Evolutionary conservation across 2,888 invertebrate genomes (phyloP), one percentile per base, ranked within the genome.

Genomic region (Brachynemurus nebulosus): DNA sequence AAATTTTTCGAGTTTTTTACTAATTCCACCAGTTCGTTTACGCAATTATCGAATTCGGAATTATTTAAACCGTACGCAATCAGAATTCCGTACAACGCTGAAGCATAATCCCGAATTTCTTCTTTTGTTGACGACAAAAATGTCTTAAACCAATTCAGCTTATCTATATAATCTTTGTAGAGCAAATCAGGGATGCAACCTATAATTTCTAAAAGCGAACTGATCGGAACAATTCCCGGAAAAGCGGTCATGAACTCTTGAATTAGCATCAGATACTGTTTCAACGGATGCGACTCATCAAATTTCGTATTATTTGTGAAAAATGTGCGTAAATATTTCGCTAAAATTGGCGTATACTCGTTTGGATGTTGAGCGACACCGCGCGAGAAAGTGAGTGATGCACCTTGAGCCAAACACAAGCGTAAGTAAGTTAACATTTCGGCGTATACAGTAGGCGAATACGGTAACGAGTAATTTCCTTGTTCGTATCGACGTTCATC

Each of bases 381-480:
- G 57, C 50, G 70, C 50, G 44, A 71, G 61, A 57, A 72, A 63
- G 54, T 75, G 67, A 63, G 72, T 64, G 73, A 70, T 21, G 77
- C 68, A 56, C 68, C 69, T 57, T 68, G 67, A 57, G 84, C 79
- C 38, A 92, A 66, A 54, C 90, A 90, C 60, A 85, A 70, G 5
- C 90, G 74, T 51, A 89, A 65, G 62, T 89, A 92, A 16, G 80
- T 71, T 16, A 91, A 66, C 42, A 85, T 77, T 83, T 90, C 84
- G 50, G 76, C 74, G 63, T 80, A 86, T 12, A 80, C 76, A 33
- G 70, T 63, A 6, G 80, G 70, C 55, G 74, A 76, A 58, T 80
- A 90, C 42, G 88, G 80, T 49, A 89, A 60, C 48, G 73, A 70
- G 44, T 80, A 76, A 55, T 75, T 80, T 4, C 76, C 80, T 42